These are phyloP conservation scores for Cottoperca gobio DNA, from an alignment of 2,797 vertebrate genomes.

Conservation along the genomic window DNA sequence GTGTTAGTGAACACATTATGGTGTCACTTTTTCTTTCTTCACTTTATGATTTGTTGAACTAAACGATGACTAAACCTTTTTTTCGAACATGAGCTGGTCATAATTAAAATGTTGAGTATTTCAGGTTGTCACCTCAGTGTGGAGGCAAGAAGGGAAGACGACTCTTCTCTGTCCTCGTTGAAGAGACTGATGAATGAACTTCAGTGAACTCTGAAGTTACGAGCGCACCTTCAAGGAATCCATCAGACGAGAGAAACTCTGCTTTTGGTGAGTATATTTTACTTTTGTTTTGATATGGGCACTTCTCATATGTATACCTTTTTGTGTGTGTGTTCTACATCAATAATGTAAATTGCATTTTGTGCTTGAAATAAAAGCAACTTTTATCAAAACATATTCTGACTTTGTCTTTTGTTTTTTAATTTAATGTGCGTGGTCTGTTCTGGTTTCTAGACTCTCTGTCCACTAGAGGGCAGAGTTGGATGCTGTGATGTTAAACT, in stretches of 20 bases:
- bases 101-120: constrained; percentile 49
- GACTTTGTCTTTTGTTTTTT: constrained; percentile 10
- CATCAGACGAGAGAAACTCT: background rate
- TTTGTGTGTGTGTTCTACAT: background rate
- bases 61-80: background rate
- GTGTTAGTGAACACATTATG: background rate
- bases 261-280: constrained; percentile 69
- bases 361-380: constrained; percentile 61
- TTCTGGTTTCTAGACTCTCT: background rate
- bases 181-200: background rate
- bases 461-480: constrained; percentile 52
- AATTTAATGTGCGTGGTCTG: background rate
- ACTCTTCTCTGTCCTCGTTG: background rate
- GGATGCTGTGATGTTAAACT: background rate
- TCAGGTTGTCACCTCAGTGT: constrained; percentile 23
- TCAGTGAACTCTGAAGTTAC: background rate
- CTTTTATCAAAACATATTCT: constrained; percentile 10
- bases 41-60: background rate
- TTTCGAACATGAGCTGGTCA: background rate
- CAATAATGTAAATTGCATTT: background rate
- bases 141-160: background rate
- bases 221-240: background rate
- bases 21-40: background rate
- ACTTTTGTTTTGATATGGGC: background rate
- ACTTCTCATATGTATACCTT: background rate